These are phyloP conservation scores for Drosophila obscura DNA, from an alignment of 1,140 invertebrate species.

Conservation along the genomic window DNA sequence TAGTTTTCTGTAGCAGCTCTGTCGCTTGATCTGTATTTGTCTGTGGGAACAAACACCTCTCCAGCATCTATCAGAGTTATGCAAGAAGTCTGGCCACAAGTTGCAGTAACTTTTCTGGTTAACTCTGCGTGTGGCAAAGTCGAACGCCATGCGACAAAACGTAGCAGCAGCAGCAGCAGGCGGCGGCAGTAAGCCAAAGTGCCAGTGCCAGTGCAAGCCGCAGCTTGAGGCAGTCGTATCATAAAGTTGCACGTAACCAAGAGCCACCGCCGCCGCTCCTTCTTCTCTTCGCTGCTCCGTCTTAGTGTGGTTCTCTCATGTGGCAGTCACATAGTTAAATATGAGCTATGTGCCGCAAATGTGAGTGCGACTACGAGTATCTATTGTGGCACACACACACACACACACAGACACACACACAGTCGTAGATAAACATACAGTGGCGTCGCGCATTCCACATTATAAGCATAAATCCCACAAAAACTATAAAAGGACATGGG, in stretches of 20 bases:
- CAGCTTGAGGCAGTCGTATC: slow-evolving; percentile 44
- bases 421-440: slow-evolving; percentile 41
- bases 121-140: slow-evolving; percentile 49
- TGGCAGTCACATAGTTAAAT: slow-evolving; percentile 61
- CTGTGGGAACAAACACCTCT: too few relatives aligned
- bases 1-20: too few relatives aligned
- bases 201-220: slow-evolving; percentile 46
- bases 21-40: too few relatives aligned
- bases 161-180: slow-evolving; percentile 6
- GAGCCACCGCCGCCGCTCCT: slow-evolving; percentile 19
- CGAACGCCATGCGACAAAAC: neutral
- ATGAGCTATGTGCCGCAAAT: slow-evolving; percentile 50
- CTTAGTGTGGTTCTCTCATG: slow-evolving; percentile 5
- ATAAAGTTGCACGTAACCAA: slow-evolving; percentile 65
- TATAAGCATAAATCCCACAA: slow-evolving; percentile 64
- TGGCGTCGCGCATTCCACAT: slow-evolving; percentile 42
- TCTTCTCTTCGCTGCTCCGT: neutral
- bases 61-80: slow-evolving; percentile 31
- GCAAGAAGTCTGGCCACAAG: slow-evolving; percentile 49
- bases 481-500: slow-evolving; percentile 58
- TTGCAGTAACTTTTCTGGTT: slow-evolving; percentile 60
- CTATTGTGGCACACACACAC: slow-evolving; percentile 45
- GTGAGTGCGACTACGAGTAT: slow-evolving; percentile 37
- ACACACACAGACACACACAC: slow-evolving; percentile 1
- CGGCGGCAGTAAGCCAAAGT: slow-evolving; percentile 56